These are phyloP conservation scores for Stichopus chloronotus DNA, from an alignment of 35 echinoderm and acorn worm genomes.

Conservation along the genomic window DNA sequence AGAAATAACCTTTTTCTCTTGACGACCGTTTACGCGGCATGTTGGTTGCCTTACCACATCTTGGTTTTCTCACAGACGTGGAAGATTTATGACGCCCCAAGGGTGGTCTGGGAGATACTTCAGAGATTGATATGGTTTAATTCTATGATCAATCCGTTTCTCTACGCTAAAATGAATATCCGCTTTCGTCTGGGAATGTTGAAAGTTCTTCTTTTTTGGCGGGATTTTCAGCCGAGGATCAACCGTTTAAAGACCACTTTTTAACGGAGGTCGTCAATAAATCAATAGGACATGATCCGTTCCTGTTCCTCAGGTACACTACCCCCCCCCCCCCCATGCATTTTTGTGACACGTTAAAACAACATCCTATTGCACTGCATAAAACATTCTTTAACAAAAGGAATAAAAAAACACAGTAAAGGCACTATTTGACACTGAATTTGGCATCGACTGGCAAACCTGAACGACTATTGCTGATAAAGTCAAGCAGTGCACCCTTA, in stretches of 20 bases:
- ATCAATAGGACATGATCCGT: no score
- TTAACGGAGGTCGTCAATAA: no score
- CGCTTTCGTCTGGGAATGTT: slow-evolving; percentile 35
- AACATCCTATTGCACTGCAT: no score
- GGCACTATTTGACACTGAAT: no score
- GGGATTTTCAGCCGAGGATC: background rate
- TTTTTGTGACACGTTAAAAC: no score
- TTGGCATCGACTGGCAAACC: no score
- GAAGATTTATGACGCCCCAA: background rate
- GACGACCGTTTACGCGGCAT: background rate
- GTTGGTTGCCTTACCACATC: slow-evolving; percentile 25
- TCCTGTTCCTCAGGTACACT: no score
- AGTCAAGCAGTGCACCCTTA: no score
- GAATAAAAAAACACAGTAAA: no score
- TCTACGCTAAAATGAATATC: slow-evolving; percentile 44
- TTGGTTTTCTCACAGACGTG: slow-evolving; percentile 28
- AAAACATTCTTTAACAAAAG: no score
- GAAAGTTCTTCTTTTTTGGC: slow-evolving; percentile 21
- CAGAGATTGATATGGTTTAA: slow-evolving; percentile 41
- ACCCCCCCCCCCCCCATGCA: no score
- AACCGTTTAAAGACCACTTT: slow-evolving; percentile 9
- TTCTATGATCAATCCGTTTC: slow-evolving; percentile 38
- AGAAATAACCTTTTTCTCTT: background rate
- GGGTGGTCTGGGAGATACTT: slow-evolving; percentile 10
- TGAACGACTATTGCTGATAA: no score